Base-by-base conservation (phyloP, 2,888 invertebrate genomes). In the Drosophila anomelani region DNA sequence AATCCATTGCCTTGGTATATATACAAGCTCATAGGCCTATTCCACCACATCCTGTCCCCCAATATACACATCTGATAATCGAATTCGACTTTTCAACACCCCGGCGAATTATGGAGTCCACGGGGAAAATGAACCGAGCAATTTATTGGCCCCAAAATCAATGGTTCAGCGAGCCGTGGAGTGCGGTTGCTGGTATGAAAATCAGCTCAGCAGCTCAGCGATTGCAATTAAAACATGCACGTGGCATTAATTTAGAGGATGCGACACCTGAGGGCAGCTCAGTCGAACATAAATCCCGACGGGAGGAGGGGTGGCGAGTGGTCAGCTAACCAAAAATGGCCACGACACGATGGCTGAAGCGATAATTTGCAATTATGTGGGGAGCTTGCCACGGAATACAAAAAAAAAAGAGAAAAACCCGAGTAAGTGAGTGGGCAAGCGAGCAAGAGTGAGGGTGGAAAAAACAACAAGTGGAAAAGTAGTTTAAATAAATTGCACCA, bases 361-460 rank as follows among this genome's bases (percentile, higher is more conserved):
- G 83, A 83, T 83, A 83, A 83, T 83, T 88, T 75, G 88, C 84
- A 83, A 83, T 88, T 83, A 73, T 86, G 88, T 81, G 88, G 73
- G 71, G 57, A 54, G 71, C 38, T 12, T 39, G 17, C 59, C 71
- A 26, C 15, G 59, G 10, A 15, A 8, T 15, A 20, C 20, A 39
- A 17, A 59, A 36, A 17, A 59, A 36, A 59, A 38, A 12, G 17
- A 44, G 29, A 29, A 34, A 58, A 34, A 17, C 20, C 15, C 15
- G 34, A 53, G 32, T 54, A 53, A 57, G 20, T 47, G 55, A 55
- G 39, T 23, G 60, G 9, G 20, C 26, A 29, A 54, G 54, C 8
- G 32, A 44, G 68, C 15, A 17, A 58, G 20, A 34, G 51, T 36
- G 51, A 23, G 34, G 51, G 51, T 53, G 34, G 51, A 53, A 53